Base-by-base conservation (phyloP, 1,140 invertebrate genomes). In the Drosophila obscura region DNA sequence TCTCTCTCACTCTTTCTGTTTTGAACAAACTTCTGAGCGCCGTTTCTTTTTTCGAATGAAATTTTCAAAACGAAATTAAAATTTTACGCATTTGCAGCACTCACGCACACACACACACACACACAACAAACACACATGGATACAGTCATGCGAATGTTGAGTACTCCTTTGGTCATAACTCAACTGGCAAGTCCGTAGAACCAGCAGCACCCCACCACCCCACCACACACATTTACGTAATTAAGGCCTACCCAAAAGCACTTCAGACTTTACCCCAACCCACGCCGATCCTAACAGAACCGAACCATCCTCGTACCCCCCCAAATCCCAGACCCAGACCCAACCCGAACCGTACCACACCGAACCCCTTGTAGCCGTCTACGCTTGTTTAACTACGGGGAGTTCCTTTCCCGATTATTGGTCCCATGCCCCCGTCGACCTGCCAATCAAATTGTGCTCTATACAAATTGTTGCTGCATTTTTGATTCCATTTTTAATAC, bases 21-120 rank as follows among this genome's bases (percentile, higher is more conserved):
- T 39, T 39, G 11, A 81, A 81, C 82, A 84, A 84, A 84, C 80
- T 83, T 82, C 66, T 67, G 64, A 66, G 64, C 65, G 62, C 59
- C 59, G 35, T 43, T 68, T 39, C 52, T 72, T 76, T 76, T 79
- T 84, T 80, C 81, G 69, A 87, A 73, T 72, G 62, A 78, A 87
- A 85, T 75, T 88, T 85, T 88, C 82, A 85, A 85, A 85, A 85
- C 82, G 82, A 85, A 85, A 85, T 85, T 85, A 85, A 85, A 85
- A 85, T 85, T 85, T 85, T 85, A 85, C 82, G 82, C 82, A 85
- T 78, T 85, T 78, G 78, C 82, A 43, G 53, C 60, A 62, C 64
- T 73, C 57, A 51, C 67, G 69, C 69, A 62, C 71, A 57, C 61
- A 71, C 57, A 60, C 58, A 60, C 48, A 24, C 44, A 15, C 19